Conservation (phyloP, 64 coral and sea anemone genomes). For the Actinia tenebrosa region DNA sequence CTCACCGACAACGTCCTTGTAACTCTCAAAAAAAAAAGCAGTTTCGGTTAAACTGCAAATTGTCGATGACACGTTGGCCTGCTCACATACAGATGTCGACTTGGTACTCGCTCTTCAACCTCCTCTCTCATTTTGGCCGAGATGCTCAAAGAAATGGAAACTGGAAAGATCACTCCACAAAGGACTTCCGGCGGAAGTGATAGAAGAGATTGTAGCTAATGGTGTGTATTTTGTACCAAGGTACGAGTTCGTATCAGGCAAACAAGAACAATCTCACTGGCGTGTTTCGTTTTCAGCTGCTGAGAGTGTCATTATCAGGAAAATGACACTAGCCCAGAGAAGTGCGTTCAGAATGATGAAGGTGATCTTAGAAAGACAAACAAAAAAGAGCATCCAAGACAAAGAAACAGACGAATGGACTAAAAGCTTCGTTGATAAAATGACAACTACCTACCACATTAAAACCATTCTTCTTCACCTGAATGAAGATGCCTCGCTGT, state of each 20-base stretch:
- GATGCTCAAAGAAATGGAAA: neutral
- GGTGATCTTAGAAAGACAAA: neutral
- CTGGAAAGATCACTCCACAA: neutral
- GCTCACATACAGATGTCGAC: neutral
- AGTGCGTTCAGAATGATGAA: neutral
- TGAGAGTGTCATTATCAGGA: neutral
- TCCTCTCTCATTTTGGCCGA: neutral
- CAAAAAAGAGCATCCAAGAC: neutral
- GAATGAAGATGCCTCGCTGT: neutral
- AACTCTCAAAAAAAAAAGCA: neutral
- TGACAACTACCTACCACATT: neutral
- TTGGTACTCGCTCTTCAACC: conserved; percentile 5
- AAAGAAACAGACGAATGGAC: neutral
- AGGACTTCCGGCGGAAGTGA: neutral
- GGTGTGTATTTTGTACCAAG: conserved; percentile 11
- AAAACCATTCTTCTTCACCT: neutral
- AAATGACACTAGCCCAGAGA: neutral
- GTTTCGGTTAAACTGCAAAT: neutral
- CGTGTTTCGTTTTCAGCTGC: conserved; percentile 15
- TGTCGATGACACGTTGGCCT: neutral
- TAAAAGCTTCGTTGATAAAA: neutral
- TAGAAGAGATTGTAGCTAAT: neutral
- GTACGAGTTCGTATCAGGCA: neutral
- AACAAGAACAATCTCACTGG: neutral
- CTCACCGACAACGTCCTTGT: neutral